phyloP scores from a whole-genome alignment of 2,113 vertebrate genomes.

The Nymphicus hollandicus region DNA sequence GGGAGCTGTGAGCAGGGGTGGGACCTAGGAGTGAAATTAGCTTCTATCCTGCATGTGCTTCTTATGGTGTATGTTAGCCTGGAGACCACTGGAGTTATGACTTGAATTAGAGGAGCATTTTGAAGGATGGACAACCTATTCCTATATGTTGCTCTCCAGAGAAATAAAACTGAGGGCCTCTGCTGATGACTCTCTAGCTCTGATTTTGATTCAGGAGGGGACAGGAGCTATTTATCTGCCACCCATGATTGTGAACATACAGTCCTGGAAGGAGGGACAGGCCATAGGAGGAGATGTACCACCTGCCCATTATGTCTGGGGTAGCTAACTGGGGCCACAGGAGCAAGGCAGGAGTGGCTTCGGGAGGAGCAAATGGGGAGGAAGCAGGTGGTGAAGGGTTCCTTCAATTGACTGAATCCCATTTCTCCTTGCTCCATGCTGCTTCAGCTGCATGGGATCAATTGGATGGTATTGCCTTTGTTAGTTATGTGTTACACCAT shows the following conservation, averaged over 20 bases:
- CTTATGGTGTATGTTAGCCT: background rate
- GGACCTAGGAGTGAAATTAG: background rate
- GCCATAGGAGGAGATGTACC: background rate
- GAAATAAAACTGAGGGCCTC: background rate
- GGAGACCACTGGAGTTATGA: background rate
- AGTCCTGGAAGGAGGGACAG: background rate
- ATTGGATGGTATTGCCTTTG: background rate
- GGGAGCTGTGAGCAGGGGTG: background rate
- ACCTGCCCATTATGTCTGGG: fast-evolving
- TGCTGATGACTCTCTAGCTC: background rate
- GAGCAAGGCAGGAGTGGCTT: background rate
- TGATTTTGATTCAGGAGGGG: background rate
- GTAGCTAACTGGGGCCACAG: background rate
- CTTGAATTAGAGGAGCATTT: background rate
- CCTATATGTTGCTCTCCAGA: background rate
- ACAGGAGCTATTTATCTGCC: background rate
- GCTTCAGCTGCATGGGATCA: fast-evolving
- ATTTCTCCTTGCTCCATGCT: background rate
- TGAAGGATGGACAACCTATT: background rate
- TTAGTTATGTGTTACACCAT: fast-evolving
- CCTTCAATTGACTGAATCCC: background rate
- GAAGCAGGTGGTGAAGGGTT: fast-evolving
- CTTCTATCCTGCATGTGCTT: fast-evolving
- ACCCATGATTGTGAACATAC: fast-evolving
- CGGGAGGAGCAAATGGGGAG: background rate